Base-by-base conservation (phyloP, 1,140 invertebrate species). In the Cardiocondyla obscurior region DNA sequence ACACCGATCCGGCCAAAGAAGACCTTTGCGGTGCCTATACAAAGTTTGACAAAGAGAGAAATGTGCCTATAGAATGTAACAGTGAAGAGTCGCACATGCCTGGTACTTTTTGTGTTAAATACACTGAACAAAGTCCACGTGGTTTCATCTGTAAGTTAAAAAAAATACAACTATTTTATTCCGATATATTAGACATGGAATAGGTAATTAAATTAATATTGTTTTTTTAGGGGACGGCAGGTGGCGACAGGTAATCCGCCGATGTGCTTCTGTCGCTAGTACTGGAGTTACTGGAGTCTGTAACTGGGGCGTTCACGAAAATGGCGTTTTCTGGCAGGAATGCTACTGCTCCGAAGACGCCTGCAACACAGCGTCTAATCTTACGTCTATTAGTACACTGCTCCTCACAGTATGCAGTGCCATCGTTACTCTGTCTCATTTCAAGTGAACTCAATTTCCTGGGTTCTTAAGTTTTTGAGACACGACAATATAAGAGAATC, bases 311-410 rank as follows among this genome's bases (percentile, higher is more conserved):
- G 97, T 98, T 14, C 96, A 97, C 85, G 96, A 97, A 76, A 98
- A 99, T 90, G 98, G 98, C 3, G 97, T 98, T 0, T 99, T 98
- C 90, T 99, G 98, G 98, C 97, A 99, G 92, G 97, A 98, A 92
- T 99, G 98, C 90, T 99, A 98, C 88, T 99, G 98, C 93, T 97
- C 97, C 0, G 95, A 96, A 82, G 97, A 99, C 91, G 96, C 96
- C 83, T 99, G 98, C 90, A 99, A 99, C 92, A 89, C 74, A 64
- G 90, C 93, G 30, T 84, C 84, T 42, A 77, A 30, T n/a, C 51
- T 85, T 16, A 49, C 67, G 0, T 86, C 57, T 1, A 51, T 81
- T n/a, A 69, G 44, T 5, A 62, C 28, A 0, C 64, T 79, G 22
- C 49, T 79, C 12, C 22, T 79, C 33, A 22, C 25, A 19, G 8